A percentile compares a stretch with the other conserved stretches of the same genome.
Conservation (phyloP, 2,113 vertebrate species). For the Corvus moneduloides region DNA sequence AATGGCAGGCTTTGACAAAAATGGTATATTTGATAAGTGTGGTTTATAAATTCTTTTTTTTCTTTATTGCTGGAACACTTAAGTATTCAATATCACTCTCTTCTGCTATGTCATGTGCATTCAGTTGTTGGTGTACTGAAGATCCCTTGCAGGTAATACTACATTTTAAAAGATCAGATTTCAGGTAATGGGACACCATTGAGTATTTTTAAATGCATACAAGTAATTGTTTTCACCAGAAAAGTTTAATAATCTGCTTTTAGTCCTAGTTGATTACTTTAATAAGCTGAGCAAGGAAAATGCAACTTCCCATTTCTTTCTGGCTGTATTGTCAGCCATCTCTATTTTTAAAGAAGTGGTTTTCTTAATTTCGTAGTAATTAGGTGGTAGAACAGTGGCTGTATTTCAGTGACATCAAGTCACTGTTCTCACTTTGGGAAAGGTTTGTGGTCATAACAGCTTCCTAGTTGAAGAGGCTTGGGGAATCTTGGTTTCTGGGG, state of each 20-base stretch:
- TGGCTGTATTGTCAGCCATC: background rate
- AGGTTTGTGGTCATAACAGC: background rate
- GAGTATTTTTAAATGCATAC: background rate
- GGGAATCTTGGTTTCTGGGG: background rate
- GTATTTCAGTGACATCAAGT: background rate
- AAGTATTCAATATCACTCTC: background rate
- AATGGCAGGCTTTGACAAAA: background rate
- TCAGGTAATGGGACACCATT: background rate
- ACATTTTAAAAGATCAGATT: background rate
- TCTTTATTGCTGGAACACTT: background rate
- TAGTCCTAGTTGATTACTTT: background rate
- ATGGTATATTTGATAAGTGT: background rate
- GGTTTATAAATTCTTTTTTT: background rate
- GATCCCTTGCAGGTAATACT: background rate
- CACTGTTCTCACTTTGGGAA: background rate
- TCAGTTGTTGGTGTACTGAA: background rate
- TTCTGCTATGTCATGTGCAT: background rate
- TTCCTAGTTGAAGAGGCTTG: background rate
- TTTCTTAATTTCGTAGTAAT: background rate
- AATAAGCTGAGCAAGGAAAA: background rate
- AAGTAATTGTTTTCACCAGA: background rate
- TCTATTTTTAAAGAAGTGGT: background rate
- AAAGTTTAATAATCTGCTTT: slow-evolving; percentile 4
- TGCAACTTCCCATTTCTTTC: background rate
- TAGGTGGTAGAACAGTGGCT: background rate